Base-by-base conservation (phyloP, 2,888 invertebrate species). In the Cabera pusaria region DNA sequence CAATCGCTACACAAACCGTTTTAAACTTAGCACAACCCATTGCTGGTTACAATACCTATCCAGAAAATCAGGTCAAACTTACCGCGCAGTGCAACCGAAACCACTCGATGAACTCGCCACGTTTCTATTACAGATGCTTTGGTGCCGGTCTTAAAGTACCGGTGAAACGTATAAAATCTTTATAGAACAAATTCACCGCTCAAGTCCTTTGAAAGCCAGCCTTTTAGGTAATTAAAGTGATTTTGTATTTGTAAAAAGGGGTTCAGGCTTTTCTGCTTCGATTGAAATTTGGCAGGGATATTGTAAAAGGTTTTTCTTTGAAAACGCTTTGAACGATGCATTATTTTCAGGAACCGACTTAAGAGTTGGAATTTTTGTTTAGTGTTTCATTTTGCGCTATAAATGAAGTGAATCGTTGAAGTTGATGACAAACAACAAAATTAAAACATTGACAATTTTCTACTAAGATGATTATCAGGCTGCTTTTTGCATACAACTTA, bases 151-250 rank as follows among this genome's bases (percentile, higher is more conserved):
- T 36, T 36, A 44, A 35, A 51, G 42, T 39, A 35, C 29, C n/a
- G 29, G 32, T 31, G 27, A 24, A 28, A 35, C 19, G 6, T 24
- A 17, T 32, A 22, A n/a, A 26, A 16, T 22, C 21, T 49, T 51
- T 56, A 52, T 58, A 52, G 44, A 52, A 58, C 52, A 62, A 59
- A 64, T 63, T 59, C 56, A 46, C 56, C 54, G 43, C 56, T 56
- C 46, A 56, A 56, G 56, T 52, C 55, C 43, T 59, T 63, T 65
- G 48, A 66, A 56, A 56, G 56, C 51, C 59, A 63, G 62, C 67
- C 69, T 70, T 66, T 74, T 72, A 64, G 53, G 57, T 69, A 64
- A 73, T 74, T 72, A 67, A 68, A 69, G 56, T 62, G 56, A 59
- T 64, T 61, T 47, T 11, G 38, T 32, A 40, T 45, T 40, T 42